phyloP scores from a whole-genome alignment of 1,140 invertebrate species.

The Hypsibius dujardini region DNA sequence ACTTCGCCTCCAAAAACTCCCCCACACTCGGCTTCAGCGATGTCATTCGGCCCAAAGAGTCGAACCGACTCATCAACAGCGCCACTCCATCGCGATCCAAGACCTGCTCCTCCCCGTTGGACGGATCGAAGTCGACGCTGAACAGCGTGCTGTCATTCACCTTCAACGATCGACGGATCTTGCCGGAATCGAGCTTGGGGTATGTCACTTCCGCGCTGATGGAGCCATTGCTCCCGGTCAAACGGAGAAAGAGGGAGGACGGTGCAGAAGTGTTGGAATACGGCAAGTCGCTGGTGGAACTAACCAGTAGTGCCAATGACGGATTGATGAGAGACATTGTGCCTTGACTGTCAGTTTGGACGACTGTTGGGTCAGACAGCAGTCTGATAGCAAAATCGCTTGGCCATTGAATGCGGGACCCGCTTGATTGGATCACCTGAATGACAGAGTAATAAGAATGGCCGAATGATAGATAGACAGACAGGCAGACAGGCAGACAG shows the following conservation, averaged over 20 bases:
- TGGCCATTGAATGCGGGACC: neutral
- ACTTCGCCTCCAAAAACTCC: slow-evolving; percentile 25
- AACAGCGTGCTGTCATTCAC: slow-evolving; percentile 78
- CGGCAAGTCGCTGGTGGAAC: neutral
- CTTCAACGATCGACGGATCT: slow-evolving; percentile 56
- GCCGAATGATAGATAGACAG: no score
- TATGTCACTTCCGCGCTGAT: neutral
- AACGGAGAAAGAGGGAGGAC: neutral
- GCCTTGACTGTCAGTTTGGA: neutral
- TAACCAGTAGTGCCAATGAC: no score
- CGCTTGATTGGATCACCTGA: no score
- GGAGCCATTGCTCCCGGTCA: neutral
- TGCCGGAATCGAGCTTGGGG: neutral
- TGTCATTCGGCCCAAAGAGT: neutral
- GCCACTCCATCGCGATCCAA: slow-evolving; percentile 64
- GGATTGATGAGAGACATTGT: neutral
- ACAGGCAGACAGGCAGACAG: no score
- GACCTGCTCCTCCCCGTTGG: slow-evolving; percentile 68
- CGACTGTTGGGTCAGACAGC: no score
- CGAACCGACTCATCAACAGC: slow-evolving; percentile 45
- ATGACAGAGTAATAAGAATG: no score
- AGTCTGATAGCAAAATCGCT: neutral
- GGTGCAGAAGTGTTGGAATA: neutral
- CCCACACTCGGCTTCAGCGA: neutral
- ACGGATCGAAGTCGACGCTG: slow-evolving; percentile 75